These are phyloP conservation scores for Sminthurinus aureus DNA, from an alignment of 2,888 invertebrate species.

Conservation along the genomic window DNA sequence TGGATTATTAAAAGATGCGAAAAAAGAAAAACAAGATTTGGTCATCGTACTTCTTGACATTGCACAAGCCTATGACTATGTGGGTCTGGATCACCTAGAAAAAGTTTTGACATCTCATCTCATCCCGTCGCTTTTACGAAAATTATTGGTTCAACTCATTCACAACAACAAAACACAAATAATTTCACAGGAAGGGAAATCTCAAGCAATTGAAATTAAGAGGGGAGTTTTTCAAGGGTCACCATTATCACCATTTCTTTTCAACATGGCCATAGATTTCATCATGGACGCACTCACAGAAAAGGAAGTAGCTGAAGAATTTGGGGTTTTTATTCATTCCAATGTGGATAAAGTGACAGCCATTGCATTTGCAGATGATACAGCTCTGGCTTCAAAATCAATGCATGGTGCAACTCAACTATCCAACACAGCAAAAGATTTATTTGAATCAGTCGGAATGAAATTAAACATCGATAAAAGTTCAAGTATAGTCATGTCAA, in stretches of 20 bases:
- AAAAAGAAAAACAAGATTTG: background rate
- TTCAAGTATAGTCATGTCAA: background rate
- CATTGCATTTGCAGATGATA: background rate
- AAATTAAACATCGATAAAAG: too few species aligned
- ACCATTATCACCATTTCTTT: background rate
- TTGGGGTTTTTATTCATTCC: background rate
- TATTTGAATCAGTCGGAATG: too few species aligned
- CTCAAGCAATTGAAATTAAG: background rate
- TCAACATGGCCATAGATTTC: background rate
- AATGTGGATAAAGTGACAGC: background rate
- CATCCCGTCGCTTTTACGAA: background rate
- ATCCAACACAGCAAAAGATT: background rate
- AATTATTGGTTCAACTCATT: background rate
- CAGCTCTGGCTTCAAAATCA: background rate
- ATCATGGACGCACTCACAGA: background rate
- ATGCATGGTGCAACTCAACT: background rate
- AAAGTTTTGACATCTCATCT: background rate
- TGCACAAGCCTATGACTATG: conserved; percentile 1
- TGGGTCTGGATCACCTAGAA: background rate
- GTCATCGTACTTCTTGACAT: background rate
- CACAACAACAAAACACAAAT: background rate
- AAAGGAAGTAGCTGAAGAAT: background rate
- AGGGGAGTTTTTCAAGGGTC: conserved; percentile 10
- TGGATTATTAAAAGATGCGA: conserved; percentile 1
- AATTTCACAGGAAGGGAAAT: background rate